Base-by-base conservation (phyloP, 2,797 vertebrate species). In the Echiichthys vipera region DNA sequence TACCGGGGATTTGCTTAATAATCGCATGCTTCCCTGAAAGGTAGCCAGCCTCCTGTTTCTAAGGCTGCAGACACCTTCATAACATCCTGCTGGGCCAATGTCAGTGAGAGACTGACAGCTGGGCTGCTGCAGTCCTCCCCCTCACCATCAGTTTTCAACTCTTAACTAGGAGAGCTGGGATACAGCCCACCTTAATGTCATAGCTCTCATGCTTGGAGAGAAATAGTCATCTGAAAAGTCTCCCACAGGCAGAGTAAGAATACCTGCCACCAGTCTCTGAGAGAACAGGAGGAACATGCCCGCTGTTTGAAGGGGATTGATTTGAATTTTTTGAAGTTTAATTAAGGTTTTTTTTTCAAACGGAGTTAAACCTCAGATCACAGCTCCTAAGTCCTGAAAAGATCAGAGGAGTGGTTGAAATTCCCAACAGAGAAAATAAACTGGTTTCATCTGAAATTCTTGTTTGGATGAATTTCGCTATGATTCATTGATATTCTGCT, bases 21-120 rank as follows among this genome's bases (percentile, higher is more conserved):
- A 91, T 86, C 72, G 78, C 81, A 84, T 81, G 71, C 75, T 71
- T 63, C 62, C 51, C 51, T 62, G 62, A 84, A 71, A 87, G 80
- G 71, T 83, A 81, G 47, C 63, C 76, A 67, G 71, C 67, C 56
- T 78, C 66, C 57, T 66, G 74, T 88, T 80, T 90, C 86, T 71
- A 63, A 56, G 77, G 81, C 83, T 85, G 70, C 85, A 84, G 74
- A 78, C 83, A 51, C 61, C 66, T 53, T 65, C 77, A 70, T 74
- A 72, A 29, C 77, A 65, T 46, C 73, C 75, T 77, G 82, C 83
- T 80, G 82, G 47, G 71, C 68, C 73, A 62, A 59, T 6, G 25
- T 78, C 82, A 59, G 65, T 12, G 47, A 79, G 61, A 79, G 83
- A 89, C 73, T 68, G 79, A 89, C 78, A 17, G 71, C 58, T 64